Base-by-base conservation (phyloP, 2,888 invertebrate genomes). In the Epicampocera succincta region DNA sequence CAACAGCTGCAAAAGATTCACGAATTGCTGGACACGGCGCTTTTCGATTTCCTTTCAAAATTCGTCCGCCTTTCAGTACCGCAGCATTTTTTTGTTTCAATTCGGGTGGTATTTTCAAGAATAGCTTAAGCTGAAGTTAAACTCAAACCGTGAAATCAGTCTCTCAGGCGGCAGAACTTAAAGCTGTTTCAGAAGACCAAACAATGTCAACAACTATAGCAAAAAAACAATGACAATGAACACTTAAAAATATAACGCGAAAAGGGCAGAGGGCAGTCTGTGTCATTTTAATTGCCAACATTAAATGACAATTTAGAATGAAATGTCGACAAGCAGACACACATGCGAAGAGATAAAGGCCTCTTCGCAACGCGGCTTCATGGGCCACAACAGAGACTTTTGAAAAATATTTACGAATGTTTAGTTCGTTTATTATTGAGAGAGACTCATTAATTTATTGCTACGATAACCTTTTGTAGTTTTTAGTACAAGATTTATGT, bases 381-480 rank as follows among this genome's bases (percentile, higher is more conserved):
- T 42, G 52, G 44, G 75, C 21, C 60, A 40, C 61, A 52, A 25
- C 15, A 46, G 2, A 15, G 6, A 46, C 17, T 17, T 3, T 8
- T 17, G 19, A 17, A 52, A 61, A 44, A 50, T 19, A 44, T 29
- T 68, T 54, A 25, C 11, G 4, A 12, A 4, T 52, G 40, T 66
- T 6, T 65, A 58, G 21, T 46, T n/a, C 33, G 44, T 15, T 38
- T 58, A 12, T 44, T 56, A 19, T 8, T 63, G 19, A 17, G 21
- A 66, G 38, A 52, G 46, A 50, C 66, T 76, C 79, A 84, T 84
- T 80, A 84, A 75, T 71, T 81, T 78, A 84, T 79, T 84, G 60
- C 66, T 21, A 25, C 21, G 84, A 82, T 82, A 84, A 84, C 82
- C 84, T 82, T 79, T 79, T 48, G 79, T 54, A 54, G 60, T 33